phyloP scores from a whole-genome alignment of 2,888 invertebrate genomes.

The Lamellibrachia satsuma region DNA sequence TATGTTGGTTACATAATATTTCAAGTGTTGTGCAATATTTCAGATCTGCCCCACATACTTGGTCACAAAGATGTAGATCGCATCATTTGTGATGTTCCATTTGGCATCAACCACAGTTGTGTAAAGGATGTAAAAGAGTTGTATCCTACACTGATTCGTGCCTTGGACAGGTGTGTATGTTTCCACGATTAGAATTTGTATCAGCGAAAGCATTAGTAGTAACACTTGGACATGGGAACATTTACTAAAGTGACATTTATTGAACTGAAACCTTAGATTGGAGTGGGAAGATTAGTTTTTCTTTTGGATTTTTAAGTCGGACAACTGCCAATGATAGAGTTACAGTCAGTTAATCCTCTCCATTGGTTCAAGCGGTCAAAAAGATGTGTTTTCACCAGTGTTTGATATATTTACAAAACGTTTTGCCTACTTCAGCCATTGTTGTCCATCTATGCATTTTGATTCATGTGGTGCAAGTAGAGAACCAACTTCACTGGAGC shows the following conservation, averaged over 20 bases:
- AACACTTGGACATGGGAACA: not conserved
- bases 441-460: not conserved
- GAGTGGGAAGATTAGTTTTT: not conserved
- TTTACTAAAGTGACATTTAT: not conserved
- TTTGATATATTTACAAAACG: not conserved
- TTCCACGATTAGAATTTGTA: not conserved
- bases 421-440: not conserved
- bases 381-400: not conserved
- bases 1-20: not conserved
- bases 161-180: not conserved
- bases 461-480: not conserved
- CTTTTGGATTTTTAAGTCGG: not conserved
- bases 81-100: not conserved
- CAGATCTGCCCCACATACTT: not conserved
- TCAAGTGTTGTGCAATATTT: not conserved
- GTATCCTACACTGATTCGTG: not conserved
- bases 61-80: not conserved
- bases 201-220: not conserved
- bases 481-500: not conserved
- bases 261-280: not conserved
- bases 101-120: slow-evolving; percentile 13
- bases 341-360: not conserved
- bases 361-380: not conserved
- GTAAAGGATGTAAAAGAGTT: not conserved
- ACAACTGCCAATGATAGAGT: not conserved